Evolutionary conservation across 2,113 vertebrate species (phyloP), one percentile per base, ranked within the genome.

Genomic region (Rhineura floridana): DNA sequence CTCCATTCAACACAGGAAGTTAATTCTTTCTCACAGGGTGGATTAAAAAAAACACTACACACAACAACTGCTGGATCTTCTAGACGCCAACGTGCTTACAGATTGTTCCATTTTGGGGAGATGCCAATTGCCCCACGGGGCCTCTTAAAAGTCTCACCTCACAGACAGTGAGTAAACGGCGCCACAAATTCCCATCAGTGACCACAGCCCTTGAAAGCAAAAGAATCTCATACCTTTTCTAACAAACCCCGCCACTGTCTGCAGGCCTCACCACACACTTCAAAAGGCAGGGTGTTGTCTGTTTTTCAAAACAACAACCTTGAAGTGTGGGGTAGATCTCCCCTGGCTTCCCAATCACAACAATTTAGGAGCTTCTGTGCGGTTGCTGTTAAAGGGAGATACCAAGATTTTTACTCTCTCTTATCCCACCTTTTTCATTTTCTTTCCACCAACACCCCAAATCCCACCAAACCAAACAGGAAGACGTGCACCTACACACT

Each of bases 331-430:
- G 88, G 1, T 83, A 90, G 92, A 94, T n/a, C n/a, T n/a, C n/a
- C n/a, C n/a, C n/a, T n/a, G n/a, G n/a, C n/a, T n/a, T n/a, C n/a
- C n/a, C n/a, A n/a, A n/a, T n/a, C n/a, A n/a, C 95, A 89, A 94
- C 90, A 91, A 82, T 7, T n/a, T 0, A 91, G 81, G 81, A 89
- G 90, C 88, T 90, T 92, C 94, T 46, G 88, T 90, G 90, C 89
- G 91, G 91, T 94, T 94, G 90, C 81, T 85, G 0, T 0, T 0
- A 84, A 78, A 88, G 5, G 30, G 62, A 92, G 81, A 77, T 39
- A 36, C 8, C 10, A 23, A 28, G 67, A 10, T 44, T 25, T 62
- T 42, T 2, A 10, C n/a, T 59, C 39, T 55, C 8, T 10, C 55
- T 28, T 52, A 28, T 25, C 19, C 17, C 15, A 15, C 72, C 39